A percentile compares a stretch with the other conserved stretches of the same genome.
Conservation (phyloP, 35 echinoderm and acorn worm species). For the Holothuria glaberrima region DNA sequence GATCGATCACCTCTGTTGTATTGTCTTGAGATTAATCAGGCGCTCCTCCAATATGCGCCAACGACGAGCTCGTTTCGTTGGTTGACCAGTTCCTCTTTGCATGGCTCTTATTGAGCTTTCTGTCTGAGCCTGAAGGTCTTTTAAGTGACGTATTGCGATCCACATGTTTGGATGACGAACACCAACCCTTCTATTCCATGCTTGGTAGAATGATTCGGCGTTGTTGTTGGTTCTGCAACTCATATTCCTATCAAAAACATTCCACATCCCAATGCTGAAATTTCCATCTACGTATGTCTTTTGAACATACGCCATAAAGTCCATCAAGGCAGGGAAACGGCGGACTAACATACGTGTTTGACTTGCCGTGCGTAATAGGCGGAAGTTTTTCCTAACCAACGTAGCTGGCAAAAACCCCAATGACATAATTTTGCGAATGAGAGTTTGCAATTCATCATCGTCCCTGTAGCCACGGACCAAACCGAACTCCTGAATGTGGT, state of each 20-base stretch:
- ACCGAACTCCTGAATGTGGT: not conserved
- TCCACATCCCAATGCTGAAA: not conserved
- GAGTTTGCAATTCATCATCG: not conserved
- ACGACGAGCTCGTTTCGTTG: constrained; percentile 4
- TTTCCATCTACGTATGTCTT: not conserved
- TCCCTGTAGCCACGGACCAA: not conserved
- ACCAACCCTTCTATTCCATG: too few species aligned
- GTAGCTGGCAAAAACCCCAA: not conserved
- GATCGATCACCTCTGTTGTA: not conserved
- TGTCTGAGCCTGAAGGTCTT: not conserved
- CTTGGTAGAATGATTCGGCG: too few species aligned
- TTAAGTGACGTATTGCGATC: too few species aligned
- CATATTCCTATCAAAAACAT: constrained; percentile 8
- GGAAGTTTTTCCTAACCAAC: not conserved
- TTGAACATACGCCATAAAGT: not conserved
- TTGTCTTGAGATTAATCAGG: not conserved
- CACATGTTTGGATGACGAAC: too few species aligned
- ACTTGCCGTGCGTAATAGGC: not conserved
- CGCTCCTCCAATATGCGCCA: not conserved
- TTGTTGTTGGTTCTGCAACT: not conserved
- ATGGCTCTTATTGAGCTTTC: not conserved
- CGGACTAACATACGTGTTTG: not conserved
- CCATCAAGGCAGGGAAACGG: not conserved
- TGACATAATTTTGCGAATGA: not conserved
- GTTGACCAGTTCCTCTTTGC: not conserved